Base-by-base conservation (phyloP, 2,113 vertebrate species). In the Rhipidura dahli region DNA sequence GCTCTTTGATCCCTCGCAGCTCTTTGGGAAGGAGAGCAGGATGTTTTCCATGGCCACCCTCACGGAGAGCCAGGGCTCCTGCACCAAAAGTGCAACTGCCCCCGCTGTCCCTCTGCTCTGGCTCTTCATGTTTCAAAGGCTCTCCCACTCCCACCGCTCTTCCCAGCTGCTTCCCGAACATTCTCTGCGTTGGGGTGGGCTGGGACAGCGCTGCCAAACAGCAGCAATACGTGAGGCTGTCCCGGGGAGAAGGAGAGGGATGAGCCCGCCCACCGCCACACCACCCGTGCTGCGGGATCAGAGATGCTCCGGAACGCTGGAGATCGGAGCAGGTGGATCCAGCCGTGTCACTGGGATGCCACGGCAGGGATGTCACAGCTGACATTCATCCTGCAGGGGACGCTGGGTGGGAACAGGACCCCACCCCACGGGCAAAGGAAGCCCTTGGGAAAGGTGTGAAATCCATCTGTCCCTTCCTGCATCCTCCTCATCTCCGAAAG, bases 21-120 rank as follows among this genome's bases (percentile, higher is more conserved):
- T 76, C 63, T 35, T 39, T 40, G 66, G 54, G 76, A 83, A 83
- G 27, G 56, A 82, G 64, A 93, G 37, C 17, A 35, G 66, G 49
- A 76, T 53, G 14, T 31, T 72, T 87, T 69, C 79, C 57, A 35
- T 2, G 56, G 35, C 79, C 63, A 68, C 61, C 5, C 6, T 27
- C 61, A 27, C 0, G 0, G 50, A 63, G 23, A 88, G 15, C 16
- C 53, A 26, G 27, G 19, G 14, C 15, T 87, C 24, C 59, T 64
- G 45, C 35, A 47, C 31, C 5, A 3, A 37, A 73, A 71, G 9
- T 54, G 18, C 86, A 42, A 22, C 83, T 53, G 63, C 49, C 78
- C 77, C 47, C 2, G 0, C 47, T 2, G 0, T 15, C 3, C 31
- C 66, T 51, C 63, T 0, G 1, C 20, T 35, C 40, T 0, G 0